phyloP scores from a whole-genome alignment of 2,797 vertebrate genomes.

The Muscicapa comitata region DNA sequence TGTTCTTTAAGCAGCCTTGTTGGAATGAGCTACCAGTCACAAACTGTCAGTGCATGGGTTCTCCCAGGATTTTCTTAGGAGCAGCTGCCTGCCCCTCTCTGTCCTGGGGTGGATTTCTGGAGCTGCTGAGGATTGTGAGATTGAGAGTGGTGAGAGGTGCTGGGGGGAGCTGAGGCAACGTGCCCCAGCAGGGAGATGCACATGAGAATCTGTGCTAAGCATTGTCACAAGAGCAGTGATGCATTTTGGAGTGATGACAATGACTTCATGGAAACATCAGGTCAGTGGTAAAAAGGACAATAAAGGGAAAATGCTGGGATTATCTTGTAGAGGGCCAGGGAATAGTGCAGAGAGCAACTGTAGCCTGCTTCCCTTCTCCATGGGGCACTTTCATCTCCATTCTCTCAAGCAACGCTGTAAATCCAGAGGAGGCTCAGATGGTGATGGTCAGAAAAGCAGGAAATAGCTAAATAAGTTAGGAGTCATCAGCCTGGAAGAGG shows the following conservation, averaged over 20 bases:
- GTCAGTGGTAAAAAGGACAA: not conserved
- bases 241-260: not conserved
- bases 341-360: not conserved
- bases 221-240: not conserved
- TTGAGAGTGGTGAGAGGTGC: not conserved
- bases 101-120: not conserved
- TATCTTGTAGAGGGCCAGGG: not conserved
- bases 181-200: accelerated
- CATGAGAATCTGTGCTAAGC: not conserved
- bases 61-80: not conserved
- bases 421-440: not conserved
- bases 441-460: not conserved
- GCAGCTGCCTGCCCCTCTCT: not conserved
- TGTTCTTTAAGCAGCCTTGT: not conserved
- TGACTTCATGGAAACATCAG: not conserved
- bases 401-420: not conserved
- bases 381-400: not conserved
- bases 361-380: not conserved
- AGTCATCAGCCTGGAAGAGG: not conserved
- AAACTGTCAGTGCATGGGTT: accelerated
- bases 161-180: not conserved
- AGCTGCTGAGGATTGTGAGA: not conserved
- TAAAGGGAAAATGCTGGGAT: not conserved
- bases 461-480: not conserved
- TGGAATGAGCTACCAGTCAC: not conserved